phyloP scores from a whole-genome alignment of 2,113 vertebrate genomes.

The Ploceus nigricollis region DNA sequence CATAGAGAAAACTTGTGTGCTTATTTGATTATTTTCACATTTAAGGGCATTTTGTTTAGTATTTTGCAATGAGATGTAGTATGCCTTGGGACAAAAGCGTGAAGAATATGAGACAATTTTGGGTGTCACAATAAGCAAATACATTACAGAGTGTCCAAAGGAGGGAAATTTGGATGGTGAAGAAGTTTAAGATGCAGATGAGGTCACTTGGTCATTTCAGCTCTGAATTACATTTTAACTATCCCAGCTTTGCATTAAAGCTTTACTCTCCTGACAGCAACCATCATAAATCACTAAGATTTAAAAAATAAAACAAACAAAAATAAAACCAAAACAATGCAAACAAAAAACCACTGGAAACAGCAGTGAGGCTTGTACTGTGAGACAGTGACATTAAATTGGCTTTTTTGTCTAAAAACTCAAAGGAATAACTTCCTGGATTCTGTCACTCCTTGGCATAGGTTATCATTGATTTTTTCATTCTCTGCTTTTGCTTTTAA shows the following conservation, averaged over 20 bases:
- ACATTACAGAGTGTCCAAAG: background rate
- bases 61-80: background rate
- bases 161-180: too few relatives aligned
- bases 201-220: background rate
- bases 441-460: background rate
- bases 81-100: background rate
- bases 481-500: background rate
- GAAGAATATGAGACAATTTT: background rate
- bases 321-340: background rate
- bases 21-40: background rate
- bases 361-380: background rate
- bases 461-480: background rate
- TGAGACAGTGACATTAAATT: background rate
- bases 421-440: background rate
- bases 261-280: background rate
- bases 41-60: background rate
- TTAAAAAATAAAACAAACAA: background rate
- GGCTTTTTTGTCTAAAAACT: background rate
- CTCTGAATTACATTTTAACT: background rate
- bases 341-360: background rate
- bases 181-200: background rate
- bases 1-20: rapidly evolving
- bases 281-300: background rate
- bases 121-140: background rate
- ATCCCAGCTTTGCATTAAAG: background rate